Conservation (phyloP, 2,888 invertebrate species). For the Ophraella communa region DNA sequence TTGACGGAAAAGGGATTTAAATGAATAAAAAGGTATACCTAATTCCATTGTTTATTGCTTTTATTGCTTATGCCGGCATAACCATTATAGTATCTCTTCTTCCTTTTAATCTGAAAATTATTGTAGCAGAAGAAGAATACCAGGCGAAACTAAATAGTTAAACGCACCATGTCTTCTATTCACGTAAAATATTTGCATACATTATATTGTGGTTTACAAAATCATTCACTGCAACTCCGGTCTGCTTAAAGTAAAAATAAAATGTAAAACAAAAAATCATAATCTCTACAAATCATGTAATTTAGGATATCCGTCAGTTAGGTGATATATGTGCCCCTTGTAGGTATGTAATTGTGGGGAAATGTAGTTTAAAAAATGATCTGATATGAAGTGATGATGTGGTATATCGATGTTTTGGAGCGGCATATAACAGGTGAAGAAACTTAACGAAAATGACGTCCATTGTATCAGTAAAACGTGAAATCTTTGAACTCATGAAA, state of each 20-base stretch:
- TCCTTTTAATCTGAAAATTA: background rate
- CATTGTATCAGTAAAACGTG: no score
- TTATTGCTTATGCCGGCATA: no score
- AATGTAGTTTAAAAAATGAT: background rate
- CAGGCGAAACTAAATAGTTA: background rate
- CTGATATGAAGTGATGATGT: no score
- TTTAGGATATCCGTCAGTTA: constrained; percentile 8
- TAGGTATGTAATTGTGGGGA: background rate
- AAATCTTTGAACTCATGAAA: no score
- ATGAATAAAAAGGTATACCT: no score
- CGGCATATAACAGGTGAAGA: no score
- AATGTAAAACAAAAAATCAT: background rate
- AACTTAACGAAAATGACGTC: no score
- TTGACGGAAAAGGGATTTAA: no score
- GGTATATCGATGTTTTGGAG: no score
- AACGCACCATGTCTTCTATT: background rate
- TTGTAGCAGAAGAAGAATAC: background rate
- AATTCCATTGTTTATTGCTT: no score
- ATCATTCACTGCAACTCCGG: constrained; percentile 11
- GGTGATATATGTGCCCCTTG: background rate
- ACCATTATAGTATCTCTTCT: no score
- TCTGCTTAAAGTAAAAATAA: background rate
- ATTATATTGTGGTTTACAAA: background rate
- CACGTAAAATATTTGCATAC: background rate
- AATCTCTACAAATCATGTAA: background rate